Evolutionary conservation across 2,113 vertebrate genomes (phyloP).

Genomic region (Sinocyclocheilus anshuiensis): DNA sequence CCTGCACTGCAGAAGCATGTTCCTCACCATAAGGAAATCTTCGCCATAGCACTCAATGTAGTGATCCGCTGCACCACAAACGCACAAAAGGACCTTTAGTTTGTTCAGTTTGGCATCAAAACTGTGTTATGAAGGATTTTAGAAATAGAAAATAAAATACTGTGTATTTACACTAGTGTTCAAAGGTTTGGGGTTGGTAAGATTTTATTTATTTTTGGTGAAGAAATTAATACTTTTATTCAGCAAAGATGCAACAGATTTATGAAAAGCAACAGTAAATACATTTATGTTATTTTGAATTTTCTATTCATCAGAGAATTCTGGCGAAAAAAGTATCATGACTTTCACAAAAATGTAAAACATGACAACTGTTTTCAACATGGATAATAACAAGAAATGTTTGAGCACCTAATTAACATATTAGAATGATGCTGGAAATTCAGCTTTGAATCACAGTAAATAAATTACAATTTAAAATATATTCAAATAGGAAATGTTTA

Average conservation of each 20-base stretch:
- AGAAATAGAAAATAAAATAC: no score
- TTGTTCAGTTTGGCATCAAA: no score
- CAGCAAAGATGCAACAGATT: no score
- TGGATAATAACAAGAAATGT: no score
- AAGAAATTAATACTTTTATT: no score
- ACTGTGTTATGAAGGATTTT: neutral
- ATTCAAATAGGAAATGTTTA: neutral
- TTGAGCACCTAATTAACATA: no score
- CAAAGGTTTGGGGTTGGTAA: neutral
- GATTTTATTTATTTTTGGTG: no score
- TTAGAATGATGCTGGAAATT: no score
- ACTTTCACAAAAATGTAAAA: no score
- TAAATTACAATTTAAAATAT: neutral
- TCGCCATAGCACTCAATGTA: conserved; percentile 67
- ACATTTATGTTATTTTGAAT: neutral
- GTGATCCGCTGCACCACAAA: conserved; percentile 42
- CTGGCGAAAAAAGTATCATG: no score
- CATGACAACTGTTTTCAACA: no score
- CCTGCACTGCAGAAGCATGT: conserved; percentile 60
- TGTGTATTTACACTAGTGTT: neutral
- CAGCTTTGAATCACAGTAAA: neutral
- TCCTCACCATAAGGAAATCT: conserved; percentile 66
- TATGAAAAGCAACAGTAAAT: no score
- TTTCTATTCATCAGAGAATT: neutral
- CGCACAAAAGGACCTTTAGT: neutral